These are phyloP conservation scores for Pipistrellus pygmaeus DNA, from an alignment of 2,797 vertebrate genomes.

Conservation along the genomic window DNA sequence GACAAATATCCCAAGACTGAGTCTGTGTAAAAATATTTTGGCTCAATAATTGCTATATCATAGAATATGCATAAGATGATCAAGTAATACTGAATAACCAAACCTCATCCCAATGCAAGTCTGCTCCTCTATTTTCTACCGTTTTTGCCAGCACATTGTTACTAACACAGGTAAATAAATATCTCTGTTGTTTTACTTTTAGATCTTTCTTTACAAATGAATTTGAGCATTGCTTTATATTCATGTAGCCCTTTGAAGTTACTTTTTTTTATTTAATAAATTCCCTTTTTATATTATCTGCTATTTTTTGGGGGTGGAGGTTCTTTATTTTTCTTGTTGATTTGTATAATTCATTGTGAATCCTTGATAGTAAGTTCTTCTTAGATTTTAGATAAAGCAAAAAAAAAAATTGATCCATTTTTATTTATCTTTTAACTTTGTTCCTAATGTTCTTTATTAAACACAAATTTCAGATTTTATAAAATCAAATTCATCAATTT, in stretches of 20 bases:
- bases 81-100: neutral
- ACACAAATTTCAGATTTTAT: neutral
- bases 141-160: neutral
- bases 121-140: neutral
- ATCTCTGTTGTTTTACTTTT: neutral
- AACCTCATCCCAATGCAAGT: neutral
- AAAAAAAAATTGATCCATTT: neutral
- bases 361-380: neutral
- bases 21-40: neutral
- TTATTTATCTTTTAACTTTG: neutral
- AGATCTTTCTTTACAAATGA: neutral
- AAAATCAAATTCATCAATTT: neutral
- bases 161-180: neutral
- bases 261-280: neutral
- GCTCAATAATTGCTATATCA: neutral
- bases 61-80: neutral
- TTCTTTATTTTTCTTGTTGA: neutral
- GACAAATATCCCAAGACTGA: neutral
- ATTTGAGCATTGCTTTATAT: neutral
- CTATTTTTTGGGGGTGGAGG: neutral
- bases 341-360: neutral
- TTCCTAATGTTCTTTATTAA: neutral
- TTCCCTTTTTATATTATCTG: neutral
- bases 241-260: neutral
- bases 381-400: neutral